Base-by-base conservation (phyloP, 1,140 invertebrate species). In the Leptestheria dahalacensis region DNA sequence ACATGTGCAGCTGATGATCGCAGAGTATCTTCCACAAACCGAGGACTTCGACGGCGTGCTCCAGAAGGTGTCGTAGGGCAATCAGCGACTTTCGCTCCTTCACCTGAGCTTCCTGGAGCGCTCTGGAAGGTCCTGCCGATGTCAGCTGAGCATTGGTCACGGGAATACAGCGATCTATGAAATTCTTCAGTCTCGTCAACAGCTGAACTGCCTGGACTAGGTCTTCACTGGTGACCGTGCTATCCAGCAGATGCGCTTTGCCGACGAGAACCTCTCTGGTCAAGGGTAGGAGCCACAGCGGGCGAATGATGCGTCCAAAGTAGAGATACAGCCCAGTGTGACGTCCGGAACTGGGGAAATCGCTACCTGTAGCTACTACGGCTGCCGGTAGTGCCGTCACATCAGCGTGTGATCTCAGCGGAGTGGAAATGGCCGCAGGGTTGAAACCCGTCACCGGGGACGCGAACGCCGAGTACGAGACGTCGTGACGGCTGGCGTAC, bases 311-410 rank as follows among this genome's bases (percentile, higher is more conserved):
- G 62, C 92, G 79, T 24, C 86, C 82, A 9, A 95, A 79, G 67
- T 90, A 93, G 2, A 96, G 75, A 73, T 96, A 97, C 0, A 98
- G 75, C 1, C 90, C 91, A 70, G 93, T 90, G 68, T 97, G 92
- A 72, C 93, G 93, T 2, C 86, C 80, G 2, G 88, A 91, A 68
- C 82, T 89, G 48, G 80, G 75, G 4, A 78, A 65, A 20, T 61
- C 60, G 50, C 50, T 63, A 29, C 28, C 49, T 4, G 59, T 50
- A 33, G 26, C 46, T 9, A 51, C 50, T 61, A 48, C n/a, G n/a
- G 28, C 53, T 4, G 59, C 25, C 23, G 59, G 62, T 25, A 56
- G 50, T 29, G 59, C 60, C n/a, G 33, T 55, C 15, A 26, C 59
- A 11, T 54, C 48, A 6, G 15, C 15, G 15, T 41, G 15, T 29